Percentiles rank a stretch among this genome's conserved stretches.
phyloP scores from a whole-genome alignment of 2,113 vertebrate species.

The Cairina moschata region DNA sequence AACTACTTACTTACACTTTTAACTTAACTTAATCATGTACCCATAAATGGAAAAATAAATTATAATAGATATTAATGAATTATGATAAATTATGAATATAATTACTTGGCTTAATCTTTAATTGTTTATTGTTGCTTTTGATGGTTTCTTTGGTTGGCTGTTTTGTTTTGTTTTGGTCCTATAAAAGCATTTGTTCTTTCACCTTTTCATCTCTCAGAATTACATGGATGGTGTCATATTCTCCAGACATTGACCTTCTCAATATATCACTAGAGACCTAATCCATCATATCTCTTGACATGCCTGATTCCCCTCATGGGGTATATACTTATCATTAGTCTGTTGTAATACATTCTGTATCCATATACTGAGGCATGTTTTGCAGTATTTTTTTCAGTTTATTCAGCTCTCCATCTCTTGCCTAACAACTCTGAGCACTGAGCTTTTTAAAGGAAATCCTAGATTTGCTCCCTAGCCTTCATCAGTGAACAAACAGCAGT shows the following conservation, averaged over 20 bases:
- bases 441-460: neutral
- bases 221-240: neutral
- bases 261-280: neutral
- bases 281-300: neutral
- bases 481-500: neutral
- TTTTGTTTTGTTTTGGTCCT: neutral
- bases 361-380: neutral
- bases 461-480: neutral
- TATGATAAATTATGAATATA: neutral
- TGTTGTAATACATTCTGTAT: neutral
- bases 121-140: neutral
- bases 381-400: neutral
- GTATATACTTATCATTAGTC: neutral
- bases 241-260: neutral
- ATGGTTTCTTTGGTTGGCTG: neutral
- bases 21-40: neutral
- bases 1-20: neutral
- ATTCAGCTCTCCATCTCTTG: neutral
- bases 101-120: neutral
- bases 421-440: neutral
- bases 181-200: neutral
- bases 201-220: neutral
- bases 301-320: neutral
- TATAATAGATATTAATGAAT: neutral
- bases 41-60: neutral